A percentile compares a stretch with the other conserved stretches of the same genome.
Conservation (phyloP, 2,797 vertebrate species). For the Limosa lapponica region DNA sequence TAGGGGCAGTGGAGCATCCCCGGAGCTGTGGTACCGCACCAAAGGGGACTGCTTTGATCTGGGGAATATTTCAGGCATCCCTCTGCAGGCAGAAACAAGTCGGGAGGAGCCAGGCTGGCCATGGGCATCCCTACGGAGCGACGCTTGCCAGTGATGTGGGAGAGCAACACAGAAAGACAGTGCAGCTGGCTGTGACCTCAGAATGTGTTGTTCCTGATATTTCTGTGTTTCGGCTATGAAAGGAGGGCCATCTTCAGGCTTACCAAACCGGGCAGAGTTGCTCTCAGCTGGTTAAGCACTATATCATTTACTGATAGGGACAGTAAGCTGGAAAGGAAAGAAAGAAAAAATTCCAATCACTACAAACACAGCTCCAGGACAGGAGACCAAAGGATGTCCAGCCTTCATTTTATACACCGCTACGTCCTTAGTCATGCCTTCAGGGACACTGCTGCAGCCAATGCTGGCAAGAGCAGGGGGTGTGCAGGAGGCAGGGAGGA, state of each 20-base stretch:
- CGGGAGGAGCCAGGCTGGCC: not conserved
- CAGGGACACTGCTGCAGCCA: not conserved
- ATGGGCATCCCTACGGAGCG: not conserved
- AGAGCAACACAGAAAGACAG: rapidly evolving
- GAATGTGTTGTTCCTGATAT: rapidly evolving
- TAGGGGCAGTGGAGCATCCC: not conserved
- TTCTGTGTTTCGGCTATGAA: not conserved
- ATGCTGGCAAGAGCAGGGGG: not conserved
- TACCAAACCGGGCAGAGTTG: constrained; percentile 24
- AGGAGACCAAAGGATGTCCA: not conserved
- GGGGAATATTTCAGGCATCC: rapidly evolving
- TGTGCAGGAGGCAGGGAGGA: not conserved
- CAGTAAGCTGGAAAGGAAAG: not conserved
- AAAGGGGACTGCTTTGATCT: not conserved
- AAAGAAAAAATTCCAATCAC: not conserved
- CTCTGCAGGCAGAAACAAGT: rapidly evolving
- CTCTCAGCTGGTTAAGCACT: constrained; percentile 8
- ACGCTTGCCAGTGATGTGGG: rapidly evolving
- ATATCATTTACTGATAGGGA: not conserved
- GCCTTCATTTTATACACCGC: not conserved
- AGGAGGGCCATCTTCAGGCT: not conserved
- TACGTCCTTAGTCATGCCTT: rapidly evolving
- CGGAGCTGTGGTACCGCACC: not conserved
- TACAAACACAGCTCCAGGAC: not conserved
- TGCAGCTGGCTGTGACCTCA: not conserved